Conservation (phyloP, 2,113 vertebrate species). For the Bufo gargarizans region DNA sequence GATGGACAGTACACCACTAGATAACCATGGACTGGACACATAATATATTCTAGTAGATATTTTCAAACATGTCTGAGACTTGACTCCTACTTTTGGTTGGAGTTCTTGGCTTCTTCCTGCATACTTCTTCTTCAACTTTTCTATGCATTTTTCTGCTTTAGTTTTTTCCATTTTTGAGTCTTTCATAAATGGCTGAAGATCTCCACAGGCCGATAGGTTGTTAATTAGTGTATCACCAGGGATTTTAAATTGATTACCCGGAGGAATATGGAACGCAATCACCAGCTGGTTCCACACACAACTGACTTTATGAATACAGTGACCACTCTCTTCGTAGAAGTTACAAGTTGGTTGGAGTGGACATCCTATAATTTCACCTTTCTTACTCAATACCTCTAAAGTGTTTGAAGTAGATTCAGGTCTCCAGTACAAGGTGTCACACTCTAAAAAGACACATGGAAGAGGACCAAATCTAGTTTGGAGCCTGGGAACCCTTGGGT, state of each 20-base stretch:
- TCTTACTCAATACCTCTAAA: neutral
- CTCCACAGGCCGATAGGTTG: neutral
- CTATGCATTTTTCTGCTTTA: no score
- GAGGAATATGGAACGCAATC: slow-evolving; percentile 17
- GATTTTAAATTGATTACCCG: neutral
- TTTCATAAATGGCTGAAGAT: neutral
- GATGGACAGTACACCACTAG: no score
- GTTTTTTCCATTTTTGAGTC: no score
- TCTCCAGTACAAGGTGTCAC: slow-evolving; percentile 12
- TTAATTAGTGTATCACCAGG: neutral
- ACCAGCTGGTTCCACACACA: slow-evolving; percentile 35
- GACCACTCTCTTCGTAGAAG: no score
- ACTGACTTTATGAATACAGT: neutral
- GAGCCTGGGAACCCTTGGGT: neutral
- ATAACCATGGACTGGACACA: no score
- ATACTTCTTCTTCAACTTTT: no score
- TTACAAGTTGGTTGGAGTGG: no score
- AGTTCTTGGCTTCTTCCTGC: no score
- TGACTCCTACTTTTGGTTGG: no score
- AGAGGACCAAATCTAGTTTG: neutral
- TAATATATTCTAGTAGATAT: no score
- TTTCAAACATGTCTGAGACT: no score
- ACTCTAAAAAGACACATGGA: neutral
- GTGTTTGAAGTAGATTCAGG: neutral
- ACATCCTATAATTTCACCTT: neutral